Evolutionary conservation across 92 coral and sea anemone species (phyloP).

Genomic region (Zoanthus sociatus): DNA sequence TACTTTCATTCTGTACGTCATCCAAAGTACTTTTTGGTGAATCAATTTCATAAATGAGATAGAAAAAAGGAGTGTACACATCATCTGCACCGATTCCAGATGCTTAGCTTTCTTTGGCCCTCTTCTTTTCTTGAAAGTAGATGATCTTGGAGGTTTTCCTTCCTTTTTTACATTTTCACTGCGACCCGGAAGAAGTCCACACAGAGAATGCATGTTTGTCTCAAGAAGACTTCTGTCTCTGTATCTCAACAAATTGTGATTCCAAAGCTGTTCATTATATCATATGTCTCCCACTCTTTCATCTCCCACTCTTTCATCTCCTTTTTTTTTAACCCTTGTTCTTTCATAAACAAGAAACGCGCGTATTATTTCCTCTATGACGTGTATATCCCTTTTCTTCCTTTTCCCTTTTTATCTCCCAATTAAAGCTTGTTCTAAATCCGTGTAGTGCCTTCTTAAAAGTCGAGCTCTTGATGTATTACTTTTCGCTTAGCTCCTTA

Average conservation of each 20-base stretch:
- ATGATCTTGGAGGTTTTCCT: neutral
- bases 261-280: conserved; percentile 21
- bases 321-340: neutral
- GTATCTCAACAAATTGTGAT: conserved; percentile 4
- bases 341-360: neutral
- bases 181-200: neutral
- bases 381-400: neutral
- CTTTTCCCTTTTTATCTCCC: neutral
- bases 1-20: neutral
- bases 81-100: conserved; percentile 5
- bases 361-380: neutral
- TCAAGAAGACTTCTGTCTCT: neutral
- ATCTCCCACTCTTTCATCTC: too few relatives aligned
- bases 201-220: neutral
- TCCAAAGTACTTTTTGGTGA: neutral
- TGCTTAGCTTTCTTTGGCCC: neutral
- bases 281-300: too few relatives aligned
- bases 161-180: neutral
- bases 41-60: neutral
- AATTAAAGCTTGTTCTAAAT: neutral
- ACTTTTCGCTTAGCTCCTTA: neutral
- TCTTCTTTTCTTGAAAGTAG: neutral
- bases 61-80: neutral
- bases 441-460: neutral
- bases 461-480: neutral